Evolutionary conservation across 2,113 vertebrate species (phyloP).

Genomic region (Dicerorhinus sumatrensis): DNA sequence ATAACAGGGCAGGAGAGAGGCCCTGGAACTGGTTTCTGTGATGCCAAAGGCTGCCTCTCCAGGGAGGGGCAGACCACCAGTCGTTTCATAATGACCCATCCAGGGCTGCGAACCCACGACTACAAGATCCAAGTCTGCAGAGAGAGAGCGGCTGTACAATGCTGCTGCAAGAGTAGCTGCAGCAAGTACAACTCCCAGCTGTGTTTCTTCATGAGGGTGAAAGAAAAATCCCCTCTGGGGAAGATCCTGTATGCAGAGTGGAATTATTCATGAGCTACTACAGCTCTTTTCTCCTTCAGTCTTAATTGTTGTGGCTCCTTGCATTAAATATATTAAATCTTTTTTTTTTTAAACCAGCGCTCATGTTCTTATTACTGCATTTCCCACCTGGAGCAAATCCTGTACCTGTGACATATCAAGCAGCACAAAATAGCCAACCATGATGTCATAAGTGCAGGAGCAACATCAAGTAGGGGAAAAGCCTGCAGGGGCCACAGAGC

Average conservation of each 20-base stretch:
- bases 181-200: not conserved
- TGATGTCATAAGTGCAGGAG: not conserved
- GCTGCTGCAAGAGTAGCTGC: not conserved
- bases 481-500: conserved; percentile 35
- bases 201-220: not conserved
- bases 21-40: not conserved
- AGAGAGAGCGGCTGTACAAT: not conserved
- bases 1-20: not conserved
- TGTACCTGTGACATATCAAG: not conserved
- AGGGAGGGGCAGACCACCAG: not conserved
- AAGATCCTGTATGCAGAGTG: not conserved
- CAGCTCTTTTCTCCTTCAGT: not conserved
- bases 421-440: rapidly evolving
- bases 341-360: not conserved
- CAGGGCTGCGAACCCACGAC: not conserved
- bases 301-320: not conserved
- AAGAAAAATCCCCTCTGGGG: not conserved
- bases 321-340: not conserved
- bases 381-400: conserved; percentile 47
- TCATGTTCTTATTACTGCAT: conserved; percentile 7
- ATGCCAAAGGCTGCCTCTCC: not conserved
- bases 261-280: not conserved
- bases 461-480: conserved; percentile 40
- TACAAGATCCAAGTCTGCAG: not conserved
- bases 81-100: not conserved